Percentiles rank a stretch among this genome's conserved stretches.
Evolutionary conservation across 2,888 invertebrate species (phyloP).

Genomic region (Lycophotia porphyrea): DNA sequence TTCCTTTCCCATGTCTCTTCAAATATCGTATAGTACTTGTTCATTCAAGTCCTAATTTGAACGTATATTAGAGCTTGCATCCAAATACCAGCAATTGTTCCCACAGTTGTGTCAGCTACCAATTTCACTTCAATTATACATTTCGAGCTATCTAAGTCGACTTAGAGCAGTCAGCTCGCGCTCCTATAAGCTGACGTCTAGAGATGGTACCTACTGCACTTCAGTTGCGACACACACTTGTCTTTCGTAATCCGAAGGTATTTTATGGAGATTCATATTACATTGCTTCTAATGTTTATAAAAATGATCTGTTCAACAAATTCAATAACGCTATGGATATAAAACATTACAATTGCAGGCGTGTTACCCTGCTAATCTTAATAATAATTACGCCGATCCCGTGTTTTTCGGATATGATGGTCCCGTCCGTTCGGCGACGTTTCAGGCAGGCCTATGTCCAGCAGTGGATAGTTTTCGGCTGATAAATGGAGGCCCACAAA

Average conservation of each 20-base stretch:
- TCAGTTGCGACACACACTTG: neutral
- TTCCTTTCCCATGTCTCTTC: neutral
- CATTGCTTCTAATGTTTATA: neutral
- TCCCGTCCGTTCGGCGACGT: neutral
- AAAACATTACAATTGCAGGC: neutral
- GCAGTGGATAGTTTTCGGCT: no score
- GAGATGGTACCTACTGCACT: neutral
- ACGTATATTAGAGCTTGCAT: neutral
- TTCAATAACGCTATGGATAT: neutral
- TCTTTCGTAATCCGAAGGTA: neutral
- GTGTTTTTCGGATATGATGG: neutral
- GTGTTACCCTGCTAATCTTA: neutral
- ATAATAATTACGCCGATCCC: neutral
- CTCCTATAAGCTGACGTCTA: neutral
- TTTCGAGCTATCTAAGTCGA: conserved; percentile 22
- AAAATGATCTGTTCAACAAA: neutral
- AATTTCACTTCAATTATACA: conserved; percentile 49
- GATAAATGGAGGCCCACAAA: neutral
- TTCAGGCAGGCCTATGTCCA: neutral
- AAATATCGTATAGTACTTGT: neutral
- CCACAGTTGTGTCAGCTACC: conserved; percentile 27
- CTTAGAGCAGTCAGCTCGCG: conserved; percentile 36
- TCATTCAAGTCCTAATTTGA: neutral
- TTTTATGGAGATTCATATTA: neutral
- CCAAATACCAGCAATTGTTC: neutral